Evolutionary conservation across 1,140 invertebrate species (phyloP), one percentile per base, ranked within the genome.

Genomic region (Trinorchestia longiramus): DNA sequence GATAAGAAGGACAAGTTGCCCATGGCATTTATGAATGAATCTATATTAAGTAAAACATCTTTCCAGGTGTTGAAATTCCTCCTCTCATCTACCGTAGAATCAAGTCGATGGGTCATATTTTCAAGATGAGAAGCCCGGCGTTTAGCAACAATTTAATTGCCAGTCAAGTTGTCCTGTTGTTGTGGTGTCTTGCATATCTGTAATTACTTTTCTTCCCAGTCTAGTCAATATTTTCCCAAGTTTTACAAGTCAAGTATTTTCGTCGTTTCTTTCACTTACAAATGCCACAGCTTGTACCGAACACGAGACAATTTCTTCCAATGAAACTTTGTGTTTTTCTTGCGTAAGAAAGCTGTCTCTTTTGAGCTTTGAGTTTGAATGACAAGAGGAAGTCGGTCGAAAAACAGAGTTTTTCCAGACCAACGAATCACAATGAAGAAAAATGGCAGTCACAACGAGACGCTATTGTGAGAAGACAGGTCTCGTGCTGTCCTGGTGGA

Each of bases 401-500:
- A 94, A 94, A 94, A 94, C 92, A 94, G 92, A 94, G 92, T n/a
- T 94, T 94, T 94, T 94, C 92, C 92, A 47, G 92, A 47, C 92
- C 92, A 94, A 47, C 43, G 92, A 94, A 94, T 94, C 92, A 44
- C 92, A 94, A 94, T 94, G 44, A 94, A 94, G 92, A 94, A 94
- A 94, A 94, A 94, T 94, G 92, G 92, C 92, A 47, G 43, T 45
- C 43, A 45, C 36, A 47, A 45, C 92, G 92, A 43, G 92, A 17
- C 92, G 45, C 92, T 47, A 47, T 94, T 47, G 92, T 94, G 44
- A 43, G 44, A 47, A 94, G 92, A 47, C 43, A 94, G 44, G 92
- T 11, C 15, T 1, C 15, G 92, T 44, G 36, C 44, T 40, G 92
- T 43, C 92, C 44, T 11, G 43, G 6, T n/a, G n/a, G n/a, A n/a